Conservation (phyloP, 2,888 invertebrate genomes). For the Cryptosula pallasiana region DNA sequence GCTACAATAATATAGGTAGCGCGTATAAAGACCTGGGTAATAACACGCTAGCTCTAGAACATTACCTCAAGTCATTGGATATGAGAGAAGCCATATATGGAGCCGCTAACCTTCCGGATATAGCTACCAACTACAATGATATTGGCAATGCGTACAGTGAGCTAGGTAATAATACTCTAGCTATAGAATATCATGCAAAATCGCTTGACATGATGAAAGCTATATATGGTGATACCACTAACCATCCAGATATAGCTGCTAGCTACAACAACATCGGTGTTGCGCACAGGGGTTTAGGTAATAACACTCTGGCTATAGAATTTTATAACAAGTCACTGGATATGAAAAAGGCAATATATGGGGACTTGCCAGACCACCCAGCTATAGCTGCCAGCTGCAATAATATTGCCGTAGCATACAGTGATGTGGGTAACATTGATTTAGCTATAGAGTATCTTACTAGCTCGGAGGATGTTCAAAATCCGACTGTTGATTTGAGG, state of each 20-base stretch:
- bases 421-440: background rate
- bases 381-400: background rate
- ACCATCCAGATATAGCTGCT: background rate
- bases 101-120: background rate
- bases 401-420: background rate
- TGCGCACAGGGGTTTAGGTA: background rate
- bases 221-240: conserved; percentile 7
- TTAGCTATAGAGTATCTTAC: background rate
- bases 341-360: conserved; percentile 5
- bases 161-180: background rate
- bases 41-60: background rate
- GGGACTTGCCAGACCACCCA: background rate
- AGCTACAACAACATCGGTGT: background rate
- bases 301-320: background rate
- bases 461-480: too few species aligned
- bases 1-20: background rate
- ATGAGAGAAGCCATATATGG: conserved; percentile 7
- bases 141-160: background rate
- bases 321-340: background rate
- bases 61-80: background rate
- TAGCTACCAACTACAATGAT: background rate
- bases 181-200: background rate
- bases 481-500: too few species aligned
- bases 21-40: background rate
- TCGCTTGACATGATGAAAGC: background rate